A percentile compares a stretch with the other conserved stretches of the same genome.
Evolutionary conservation across 2,797 vertebrate genomes (phyloP).

Genomic region (Bucorvus abyssinicus): DNA sequence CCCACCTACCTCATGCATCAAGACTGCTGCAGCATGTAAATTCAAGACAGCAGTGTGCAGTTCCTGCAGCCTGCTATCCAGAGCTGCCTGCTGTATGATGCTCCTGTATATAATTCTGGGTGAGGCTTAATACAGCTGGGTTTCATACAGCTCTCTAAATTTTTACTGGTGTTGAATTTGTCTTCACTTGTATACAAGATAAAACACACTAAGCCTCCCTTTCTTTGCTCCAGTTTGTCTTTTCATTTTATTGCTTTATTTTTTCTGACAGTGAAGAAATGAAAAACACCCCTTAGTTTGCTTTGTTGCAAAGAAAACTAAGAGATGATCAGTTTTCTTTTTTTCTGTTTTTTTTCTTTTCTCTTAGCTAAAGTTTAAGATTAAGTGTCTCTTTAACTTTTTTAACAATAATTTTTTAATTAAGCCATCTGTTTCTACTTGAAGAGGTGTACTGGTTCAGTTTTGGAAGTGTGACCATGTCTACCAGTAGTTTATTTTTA

Average conservation of each 20-base stretch:
- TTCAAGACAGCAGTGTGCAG: neutral
- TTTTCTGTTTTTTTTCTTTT: neutral
- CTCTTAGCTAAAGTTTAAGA: neutral
- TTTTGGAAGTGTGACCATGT: neutral
- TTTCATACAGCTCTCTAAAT: neutral
- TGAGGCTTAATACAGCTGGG: neutral
- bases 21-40: conserved; percentile 9
- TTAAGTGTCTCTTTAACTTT: neutral
- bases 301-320: neutral
- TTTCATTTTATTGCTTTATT: neutral
- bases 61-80: neutral
- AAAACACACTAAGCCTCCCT: neutral
- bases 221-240: neutral
- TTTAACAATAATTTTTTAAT: neutral
- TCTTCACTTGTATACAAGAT: neutral
- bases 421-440: neutral
- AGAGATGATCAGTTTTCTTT: neutral
- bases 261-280: neutral
- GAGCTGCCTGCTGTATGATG: neutral
- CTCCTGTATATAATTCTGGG: neutral
- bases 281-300: neutral
- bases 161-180: neutral
- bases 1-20: neutral
- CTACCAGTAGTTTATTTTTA: neutral
- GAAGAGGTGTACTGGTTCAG: neutral